These are phyloP conservation scores for Cataglyphis altisquamis DNA, from an alignment of 2,888 invertebrate species.

Conservation along the genomic window DNA sequence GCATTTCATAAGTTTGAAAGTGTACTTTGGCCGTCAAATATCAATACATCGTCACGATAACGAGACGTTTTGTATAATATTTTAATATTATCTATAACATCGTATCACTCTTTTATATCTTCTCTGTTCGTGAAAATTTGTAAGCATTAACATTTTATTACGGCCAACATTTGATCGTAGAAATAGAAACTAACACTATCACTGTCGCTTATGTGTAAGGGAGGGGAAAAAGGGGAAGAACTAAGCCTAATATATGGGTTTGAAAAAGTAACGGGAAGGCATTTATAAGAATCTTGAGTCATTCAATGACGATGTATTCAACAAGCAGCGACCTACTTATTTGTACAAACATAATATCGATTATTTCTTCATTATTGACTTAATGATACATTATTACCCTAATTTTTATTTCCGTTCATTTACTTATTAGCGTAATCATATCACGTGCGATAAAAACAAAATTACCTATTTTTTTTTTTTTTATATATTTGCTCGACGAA, in stretches of 20 bases:
- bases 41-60: slow-evolving; percentile 52
- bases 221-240: not conserved
- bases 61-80: slow-evolving; percentile 29
- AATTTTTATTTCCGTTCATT: not conserved
- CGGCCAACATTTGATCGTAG: not conserved
- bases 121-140: not conserved
- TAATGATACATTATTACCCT: not conserved
- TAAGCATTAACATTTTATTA: not conserved
- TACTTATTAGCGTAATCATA: not conserved
- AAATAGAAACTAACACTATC: not conserved
- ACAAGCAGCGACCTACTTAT: slow-evolving; percentile 29
- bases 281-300: not conserved
- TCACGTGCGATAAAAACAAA: not conserved
- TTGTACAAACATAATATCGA: not conserved
- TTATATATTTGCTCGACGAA: not conserved
- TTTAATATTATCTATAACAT: slow-evolving; percentile 37
- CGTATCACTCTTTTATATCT: not conserved
- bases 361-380: not conserved
- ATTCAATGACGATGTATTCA: slow-evolving; percentile 1
- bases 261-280: slow-evolving; percentile 29
- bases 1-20: slow-evolving; percentile 57
- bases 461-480: not conserved
- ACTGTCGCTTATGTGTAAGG: not conserved
- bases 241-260: not conserved
- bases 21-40: slow-evolving; percentile 57